Conservation (phyloP, 2,113 vertebrate genomes). For the Cryptomyrus ogoouensis region DNA sequence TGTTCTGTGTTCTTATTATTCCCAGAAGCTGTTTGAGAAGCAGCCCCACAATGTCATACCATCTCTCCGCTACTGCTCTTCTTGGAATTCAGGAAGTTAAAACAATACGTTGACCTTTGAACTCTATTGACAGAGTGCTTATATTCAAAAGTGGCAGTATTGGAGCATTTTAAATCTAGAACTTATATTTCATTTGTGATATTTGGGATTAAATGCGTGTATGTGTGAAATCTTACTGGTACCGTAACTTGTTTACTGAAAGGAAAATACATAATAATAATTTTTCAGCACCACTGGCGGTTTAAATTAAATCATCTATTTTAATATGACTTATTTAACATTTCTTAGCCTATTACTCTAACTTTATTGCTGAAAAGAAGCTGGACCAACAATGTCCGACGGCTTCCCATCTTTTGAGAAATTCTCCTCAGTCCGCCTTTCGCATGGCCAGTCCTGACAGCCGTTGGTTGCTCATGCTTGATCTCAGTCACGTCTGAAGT, state of each 20-base stretch:
- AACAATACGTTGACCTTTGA: background rate
- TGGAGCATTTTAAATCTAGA: background rate
- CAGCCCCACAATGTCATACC: background rate
- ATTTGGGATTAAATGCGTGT: background rate
- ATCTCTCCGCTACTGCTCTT: background rate
- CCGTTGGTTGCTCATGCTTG: background rate
- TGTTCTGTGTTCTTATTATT: background rate
- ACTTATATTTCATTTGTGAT: background rate
- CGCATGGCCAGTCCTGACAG: background rate
- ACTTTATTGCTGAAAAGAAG: background rate
- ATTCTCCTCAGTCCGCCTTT: background rate
- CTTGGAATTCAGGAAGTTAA: background rate
- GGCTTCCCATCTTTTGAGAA: background rate
- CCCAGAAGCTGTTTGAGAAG: background rate
- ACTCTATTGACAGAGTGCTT: background rate
- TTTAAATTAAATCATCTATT: background rate
- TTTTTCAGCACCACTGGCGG: background rate
- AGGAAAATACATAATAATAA: background rate
- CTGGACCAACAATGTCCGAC: background rate
- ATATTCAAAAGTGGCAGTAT: too few relatives aligned
- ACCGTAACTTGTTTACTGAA: background rate
- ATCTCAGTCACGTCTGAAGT: background rate
- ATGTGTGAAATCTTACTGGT: background rate
- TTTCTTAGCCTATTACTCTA: background rate
- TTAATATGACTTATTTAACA: background rate